Base-by-base conservation (phyloP, 2,797 vertebrate genomes). In the Ctenopoma kingsleyae region DNA sequence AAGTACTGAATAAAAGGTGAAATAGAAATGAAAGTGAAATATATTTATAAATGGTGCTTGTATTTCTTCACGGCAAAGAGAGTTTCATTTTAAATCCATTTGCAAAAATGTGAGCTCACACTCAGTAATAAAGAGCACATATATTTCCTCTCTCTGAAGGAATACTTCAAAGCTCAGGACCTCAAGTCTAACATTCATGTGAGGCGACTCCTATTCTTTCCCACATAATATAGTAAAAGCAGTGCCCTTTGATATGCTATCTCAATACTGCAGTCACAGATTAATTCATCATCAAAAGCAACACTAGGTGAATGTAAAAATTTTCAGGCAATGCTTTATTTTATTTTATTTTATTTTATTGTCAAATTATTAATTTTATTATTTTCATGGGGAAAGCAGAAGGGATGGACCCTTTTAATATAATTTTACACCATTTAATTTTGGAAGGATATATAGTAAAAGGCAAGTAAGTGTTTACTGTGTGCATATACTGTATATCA, bases 171-270 rank as follows among this genome's bases (percentile, higher is more conserved):
- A 74, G 62, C 67, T 55, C 2, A 3, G 19, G 46, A 60, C 36
- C 56, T 67, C 2, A 71, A 71, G 44, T 3, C 61, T 17, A 17
- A 50, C 62, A 63, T 73, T 67, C 43, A 70, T 32, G 59, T 51
- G 25, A 64, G 54, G 51, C 1, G 1, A 36, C 11, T 41, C 6
- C n/a, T 54, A 67, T 83, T 78, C 52, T 77, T 63, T 46, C 38
- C 3, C 27, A 67, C 51, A 71, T 65, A 52, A 78, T 68, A 41
- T 10, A 50, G 20, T 40, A 60, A 60, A 17, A 59, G 40, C 44
- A 36, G 47, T 30, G 41, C 47, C 49, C 32, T 87, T 68, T 77
- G 41, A 82, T 76, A 67, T 73, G 55, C 56, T 78, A 32, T 59
- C 70, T 77, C 46, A 65, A 51, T 47, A 62, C 27, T 76, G 61